A percentile compares a stretch with the other conserved stretches of the same genome.
Conservation (phyloP, 1,140 invertebrate species). For the Micrasema minimum region DNA sequence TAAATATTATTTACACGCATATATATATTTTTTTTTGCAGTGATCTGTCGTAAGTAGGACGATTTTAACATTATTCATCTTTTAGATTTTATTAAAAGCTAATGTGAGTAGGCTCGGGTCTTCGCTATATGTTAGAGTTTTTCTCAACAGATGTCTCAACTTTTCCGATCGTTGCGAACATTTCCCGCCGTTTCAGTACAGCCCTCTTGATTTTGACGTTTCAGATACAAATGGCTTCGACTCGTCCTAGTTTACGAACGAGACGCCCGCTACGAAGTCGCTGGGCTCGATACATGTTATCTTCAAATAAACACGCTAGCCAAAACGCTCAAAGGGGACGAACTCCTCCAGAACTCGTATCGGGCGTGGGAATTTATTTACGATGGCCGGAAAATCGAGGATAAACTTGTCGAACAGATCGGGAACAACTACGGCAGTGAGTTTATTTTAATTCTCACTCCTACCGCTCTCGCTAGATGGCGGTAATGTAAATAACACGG, state of each 20-base stretch:
- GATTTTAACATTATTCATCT: too few species aligned
- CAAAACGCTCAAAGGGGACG: constrained; percentile 49
- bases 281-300: constrained; percentile 62
- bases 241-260: constrained; percentile 66
- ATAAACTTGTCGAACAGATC: constrained; percentile 45
- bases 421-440: constrained; percentile 48
- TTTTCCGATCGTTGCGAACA: neutral
- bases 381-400: constrained; percentile 29
- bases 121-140: neutral
- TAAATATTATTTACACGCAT: neutral
- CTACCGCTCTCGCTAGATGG: constrained; percentile 21
- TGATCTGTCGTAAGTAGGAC: too few species aligned
- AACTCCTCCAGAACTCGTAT: constrained; percentile 24
- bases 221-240: constrained; percentile 66
- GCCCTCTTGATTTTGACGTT: constrained; percentile 26
- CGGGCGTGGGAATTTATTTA: constrained; percentile 35
- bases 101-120: too few species aligned
- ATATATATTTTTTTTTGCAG: neutral
- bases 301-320: constrained; percentile 61
- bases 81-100: too few species aligned
- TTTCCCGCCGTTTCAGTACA: constrained; percentile 13
- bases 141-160: neutral
- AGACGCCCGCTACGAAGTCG: constrained; percentile 60
- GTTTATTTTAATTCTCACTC: constrained; percentile 34
- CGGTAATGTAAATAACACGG: constrained; percentile 34